These are phyloP conservation scores for Lagenorhynchus albirostris DNA, from an alignment of 2,113 vertebrate genomes.

Conservation along the genomic window DNA sequence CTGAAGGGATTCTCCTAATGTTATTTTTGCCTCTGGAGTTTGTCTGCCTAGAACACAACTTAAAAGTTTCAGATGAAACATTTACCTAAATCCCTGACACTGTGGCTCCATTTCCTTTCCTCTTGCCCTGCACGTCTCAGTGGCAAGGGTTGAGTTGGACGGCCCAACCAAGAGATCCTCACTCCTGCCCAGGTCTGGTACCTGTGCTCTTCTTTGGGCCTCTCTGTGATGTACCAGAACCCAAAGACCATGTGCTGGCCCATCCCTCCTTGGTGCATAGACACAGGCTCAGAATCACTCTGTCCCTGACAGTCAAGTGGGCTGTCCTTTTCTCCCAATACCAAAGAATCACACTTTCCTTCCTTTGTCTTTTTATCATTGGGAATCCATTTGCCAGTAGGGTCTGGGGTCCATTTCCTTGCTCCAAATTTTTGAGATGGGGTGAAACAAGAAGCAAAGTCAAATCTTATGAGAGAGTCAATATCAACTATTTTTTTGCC, in stretches of 20 bases:
- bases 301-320: neutral
- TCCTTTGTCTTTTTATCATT: neutral
- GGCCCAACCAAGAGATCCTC: neutral
- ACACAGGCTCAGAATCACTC: neutral
- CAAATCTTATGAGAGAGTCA: neutral
- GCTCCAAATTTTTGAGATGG: neutral
- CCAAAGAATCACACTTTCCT: neutral
- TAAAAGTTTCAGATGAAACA: neutral
- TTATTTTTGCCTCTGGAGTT: neutral
- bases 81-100: neutral
- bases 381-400: neutral
- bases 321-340: neutral
- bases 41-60: neutral
- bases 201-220: neutral
- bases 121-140: neutral
- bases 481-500: neutral
- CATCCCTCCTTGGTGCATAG: neutral
- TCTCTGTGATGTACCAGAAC: neutral
- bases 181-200: neutral
- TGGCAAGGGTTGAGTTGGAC: neutral
- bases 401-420: neutral
- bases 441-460: neutral
- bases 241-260: neutral
- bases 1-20: neutral
- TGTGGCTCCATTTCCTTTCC: neutral